Evolutionary conservation across 2,113 vertebrate genomes (phyloP).

Genomic region (Festucalex cinctus): DNA sequence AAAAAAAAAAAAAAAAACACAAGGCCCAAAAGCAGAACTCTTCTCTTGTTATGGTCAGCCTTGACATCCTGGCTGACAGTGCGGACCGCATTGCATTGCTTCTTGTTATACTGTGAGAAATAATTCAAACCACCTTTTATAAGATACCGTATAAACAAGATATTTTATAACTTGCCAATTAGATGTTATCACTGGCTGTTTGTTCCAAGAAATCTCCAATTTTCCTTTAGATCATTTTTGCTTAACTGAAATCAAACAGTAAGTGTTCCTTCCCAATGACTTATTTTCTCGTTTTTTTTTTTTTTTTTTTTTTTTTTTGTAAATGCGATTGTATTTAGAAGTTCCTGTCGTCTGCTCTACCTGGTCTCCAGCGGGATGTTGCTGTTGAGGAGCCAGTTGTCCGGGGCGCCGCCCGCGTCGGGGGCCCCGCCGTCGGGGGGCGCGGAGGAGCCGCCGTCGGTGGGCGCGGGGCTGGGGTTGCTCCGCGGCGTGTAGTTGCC

Average conservation of each 20-base stretch:
- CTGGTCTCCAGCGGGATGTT: conserved; percentile 98
- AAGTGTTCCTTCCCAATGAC: too few species aligned
- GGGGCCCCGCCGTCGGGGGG: conserved; percentile 83
- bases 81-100: conserved; percentile 34
- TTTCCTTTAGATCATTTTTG: too few species aligned
- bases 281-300: neutral
- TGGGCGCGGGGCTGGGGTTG: conserved; percentile 93
- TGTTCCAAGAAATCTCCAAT: too few species aligned
- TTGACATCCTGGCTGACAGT: conserved; percentile 32
- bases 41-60: conserved; percentile 64
- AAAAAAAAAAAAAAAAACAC: too few species aligned
- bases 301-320: neutral
- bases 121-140: too few species aligned
- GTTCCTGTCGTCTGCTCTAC: conserved; percentile 60
- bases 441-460: conserved; percentile 80
- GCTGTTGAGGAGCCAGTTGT: conserved; percentile 99
- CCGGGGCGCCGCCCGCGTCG: conserved; percentile 84
- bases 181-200: too few species aligned
- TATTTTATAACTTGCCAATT: too few species aligned
- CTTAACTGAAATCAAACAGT: too few species aligned
- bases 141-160: too few species aligned
- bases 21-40: conserved; percentile 49
- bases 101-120: conserved; percentile 5
- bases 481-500: conserved; percentile 92
- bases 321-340: too few species aligned